A percentile compares a stretch with the other conserved stretches of the same genome.
These are phyloP conservation scores for Camponotus fellah DNA, from an alignment of 2,888 invertebrate species.

Conservation along the genomic window DNA sequence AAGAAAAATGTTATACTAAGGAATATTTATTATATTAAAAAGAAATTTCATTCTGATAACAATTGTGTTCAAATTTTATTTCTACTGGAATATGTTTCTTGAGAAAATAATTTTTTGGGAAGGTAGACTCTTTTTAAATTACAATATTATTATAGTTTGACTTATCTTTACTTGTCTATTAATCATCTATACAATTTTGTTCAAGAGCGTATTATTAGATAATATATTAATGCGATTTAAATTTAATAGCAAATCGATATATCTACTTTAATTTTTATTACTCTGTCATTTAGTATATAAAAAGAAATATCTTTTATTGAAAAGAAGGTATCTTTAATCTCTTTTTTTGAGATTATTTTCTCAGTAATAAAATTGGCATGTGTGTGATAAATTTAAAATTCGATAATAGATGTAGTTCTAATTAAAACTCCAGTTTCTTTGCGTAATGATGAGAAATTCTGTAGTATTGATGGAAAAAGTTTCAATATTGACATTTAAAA, in stretches of 20 bases:
- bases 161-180: not conserved
- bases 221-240: not conserved
- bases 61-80: not conserved
- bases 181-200: not conserved
- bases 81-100: not conserved
- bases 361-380: not conserved
- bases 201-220: not conserved
- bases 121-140: not conserved
- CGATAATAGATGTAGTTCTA: not conserved
- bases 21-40: not conserved
- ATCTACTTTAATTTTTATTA: slow-evolving; percentile 4
- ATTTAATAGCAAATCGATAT: not conserved
- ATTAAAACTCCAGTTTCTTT: not conserved
- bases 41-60: not conserved
- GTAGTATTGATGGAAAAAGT: not conserved
- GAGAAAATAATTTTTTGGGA: not conserved
- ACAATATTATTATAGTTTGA: not conserved
- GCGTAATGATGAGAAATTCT: not conserved
- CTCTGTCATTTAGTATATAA: not conserved
- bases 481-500: not conserved
- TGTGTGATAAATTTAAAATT: not conserved
- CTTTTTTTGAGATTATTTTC: not conserved
- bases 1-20: not conserved
- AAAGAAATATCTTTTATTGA: not conserved
- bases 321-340: not conserved